phyloP scores from a whole-genome alignment of 2,797 vertebrate species.

The Sphaeramia orbicularis region DNA sequence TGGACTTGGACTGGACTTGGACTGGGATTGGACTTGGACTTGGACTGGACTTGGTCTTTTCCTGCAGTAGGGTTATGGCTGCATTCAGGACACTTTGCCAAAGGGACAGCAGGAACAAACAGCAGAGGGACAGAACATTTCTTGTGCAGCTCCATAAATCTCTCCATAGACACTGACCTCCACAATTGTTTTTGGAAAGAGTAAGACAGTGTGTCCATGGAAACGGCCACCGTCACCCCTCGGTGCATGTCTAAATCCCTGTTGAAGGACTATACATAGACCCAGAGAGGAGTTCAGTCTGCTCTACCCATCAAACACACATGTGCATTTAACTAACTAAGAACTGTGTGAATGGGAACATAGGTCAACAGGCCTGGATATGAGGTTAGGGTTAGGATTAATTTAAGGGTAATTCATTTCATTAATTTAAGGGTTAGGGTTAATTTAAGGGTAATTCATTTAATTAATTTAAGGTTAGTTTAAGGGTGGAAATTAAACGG shows the following conservation, averaged over 20 bases:
- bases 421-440: no score
- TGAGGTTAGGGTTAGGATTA: no score
- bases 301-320: not conserved
- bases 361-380: no score
- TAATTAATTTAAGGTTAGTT: no score
- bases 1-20: no score
- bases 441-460: no score
- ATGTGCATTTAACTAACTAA: slow-evolving; percentile 7
- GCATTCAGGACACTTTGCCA: not conserved
- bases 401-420: no score
- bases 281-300: slow-evolving; percentile 12
- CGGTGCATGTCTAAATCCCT: slow-evolving; percentile 21
- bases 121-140: slow-evolving; percentile 54
- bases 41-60: no score
- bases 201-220: slow-evolving; percentile 76
- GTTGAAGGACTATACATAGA: slow-evolving; percentile 54
- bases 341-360: not conserved
- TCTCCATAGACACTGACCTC: slow-evolving; percentile 69
- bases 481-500: slow-evolving; percentile 10
- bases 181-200: slow-evolving; percentile 84
- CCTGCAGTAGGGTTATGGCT: no score
- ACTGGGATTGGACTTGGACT: no score
- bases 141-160: slow-evolving; percentile 74
- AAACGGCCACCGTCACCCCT: slow-evolving; percentile 66
- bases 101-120: slow-evolving; percentile 15